phyloP scores from a whole-genome alignment of 2,888 invertebrate genomes.

The Eupithecia subumbrata region DNA sequence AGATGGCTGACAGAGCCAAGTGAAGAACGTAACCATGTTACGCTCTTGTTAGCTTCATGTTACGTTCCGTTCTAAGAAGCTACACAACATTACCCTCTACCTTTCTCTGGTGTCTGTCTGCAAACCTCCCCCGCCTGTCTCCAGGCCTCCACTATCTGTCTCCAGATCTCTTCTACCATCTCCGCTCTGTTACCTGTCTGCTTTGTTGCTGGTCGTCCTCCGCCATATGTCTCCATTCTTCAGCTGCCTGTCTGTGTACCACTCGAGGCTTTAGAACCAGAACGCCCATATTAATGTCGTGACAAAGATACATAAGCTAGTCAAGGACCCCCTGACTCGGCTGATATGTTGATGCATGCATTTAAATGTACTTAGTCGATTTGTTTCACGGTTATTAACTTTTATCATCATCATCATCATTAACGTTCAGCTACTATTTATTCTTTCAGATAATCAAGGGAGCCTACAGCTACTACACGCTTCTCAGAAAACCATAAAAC shows the following conservation, averaged over 20 bases:
- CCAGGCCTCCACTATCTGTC: neutral
- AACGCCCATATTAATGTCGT: neutral
- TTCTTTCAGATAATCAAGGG: constrained; percentile 1
- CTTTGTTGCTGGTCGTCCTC: neutral
- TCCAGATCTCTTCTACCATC: neutral
- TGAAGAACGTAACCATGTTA: too few species aligned
- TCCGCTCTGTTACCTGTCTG: neutral
- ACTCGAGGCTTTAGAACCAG: neutral
- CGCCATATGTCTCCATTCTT: neutral
- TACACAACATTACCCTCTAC: neutral
- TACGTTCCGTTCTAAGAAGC: too few species aligned
- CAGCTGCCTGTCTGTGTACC: too few species aligned
- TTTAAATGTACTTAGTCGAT: neutral
- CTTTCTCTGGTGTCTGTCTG: neutral
- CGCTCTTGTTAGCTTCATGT: too few species aligned
- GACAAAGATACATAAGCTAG: neutral
- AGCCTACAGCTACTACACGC: constrained; percentile 5
- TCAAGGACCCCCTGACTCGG: neutral
- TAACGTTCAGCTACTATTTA: neutral
- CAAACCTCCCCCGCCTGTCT: neutral
- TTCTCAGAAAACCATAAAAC: neutral
- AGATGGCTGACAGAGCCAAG: too few species aligned
- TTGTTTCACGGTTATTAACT: too few species aligned
- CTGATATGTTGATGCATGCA: neutral
- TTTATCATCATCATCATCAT: neutral